phyloP scores from a whole-genome alignment of 2,113 vertebrate genomes.

The rabbit (Oryctolagus cuniculus) region DNA sequence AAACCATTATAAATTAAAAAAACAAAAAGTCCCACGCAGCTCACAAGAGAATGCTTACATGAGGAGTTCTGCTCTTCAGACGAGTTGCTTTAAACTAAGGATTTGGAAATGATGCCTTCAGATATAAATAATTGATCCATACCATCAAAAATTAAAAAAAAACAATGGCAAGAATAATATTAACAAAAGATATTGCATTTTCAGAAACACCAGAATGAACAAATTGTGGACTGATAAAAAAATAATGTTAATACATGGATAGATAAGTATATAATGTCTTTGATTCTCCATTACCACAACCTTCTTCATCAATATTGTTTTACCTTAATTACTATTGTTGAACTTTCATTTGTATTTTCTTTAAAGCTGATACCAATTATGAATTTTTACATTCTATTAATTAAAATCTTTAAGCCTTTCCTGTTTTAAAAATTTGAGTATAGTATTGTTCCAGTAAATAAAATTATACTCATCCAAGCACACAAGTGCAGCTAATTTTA shows the following conservation, averaged over 20 bases:
- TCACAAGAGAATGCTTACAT: not conserved
- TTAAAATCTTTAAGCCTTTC: not conserved
- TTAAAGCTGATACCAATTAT: not conserved
- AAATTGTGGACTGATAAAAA: not conserved
- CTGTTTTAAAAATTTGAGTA: not conserved
- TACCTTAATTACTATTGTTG: not conserved
- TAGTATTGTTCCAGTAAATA: not conserved
- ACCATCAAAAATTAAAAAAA: not conserved
- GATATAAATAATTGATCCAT: not conserved
- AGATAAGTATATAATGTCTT: not conserved
- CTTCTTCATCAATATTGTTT: slow-evolving; percentile 23
- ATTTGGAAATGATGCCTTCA: not conserved
- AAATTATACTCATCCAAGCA: not conserved
- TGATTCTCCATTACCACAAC: not conserved
- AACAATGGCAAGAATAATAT: not conserved
- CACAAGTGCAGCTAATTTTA: not conserved
- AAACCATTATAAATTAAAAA: not conserved
- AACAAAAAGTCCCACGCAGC: not conserved
- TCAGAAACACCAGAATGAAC: slow-evolving; percentile 21
- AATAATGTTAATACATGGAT: not conserved
- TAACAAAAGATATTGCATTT: not conserved
- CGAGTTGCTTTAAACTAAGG: not conserved
- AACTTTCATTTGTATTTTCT: not conserved
- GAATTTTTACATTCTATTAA: not conserved
- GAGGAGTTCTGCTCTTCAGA: not conserved